Conservation (phyloP, 2,797 vertebrate species). For the Pangasius djambal region DNA sequence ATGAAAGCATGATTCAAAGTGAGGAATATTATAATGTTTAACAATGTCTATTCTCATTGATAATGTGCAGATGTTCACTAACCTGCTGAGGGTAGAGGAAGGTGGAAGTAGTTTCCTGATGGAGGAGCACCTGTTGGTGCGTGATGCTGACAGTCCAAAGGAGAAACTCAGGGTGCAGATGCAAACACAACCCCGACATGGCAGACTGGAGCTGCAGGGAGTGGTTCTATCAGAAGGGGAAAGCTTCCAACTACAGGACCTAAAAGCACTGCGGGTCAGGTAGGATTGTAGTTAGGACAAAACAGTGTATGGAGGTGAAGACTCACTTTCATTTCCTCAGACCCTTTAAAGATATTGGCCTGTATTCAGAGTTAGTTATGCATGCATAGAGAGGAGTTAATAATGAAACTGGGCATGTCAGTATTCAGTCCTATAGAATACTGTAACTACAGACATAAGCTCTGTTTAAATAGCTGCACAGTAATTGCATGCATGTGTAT, state of each 20-base stretch:
- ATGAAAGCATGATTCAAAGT: background rate
- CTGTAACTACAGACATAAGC: background rate
- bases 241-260: slow-evolving; percentile 69
- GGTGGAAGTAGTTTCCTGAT: slow-evolving; percentile 69
- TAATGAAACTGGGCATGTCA: background rate
- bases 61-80: slow-evolving; percentile 72
- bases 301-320: background rate
- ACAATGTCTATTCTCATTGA: background rate
- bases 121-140: slow-evolving; percentile 71
- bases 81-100: slow-evolving; percentile 76
- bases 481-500: background rate
- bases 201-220: slow-evolving; percentile 68
- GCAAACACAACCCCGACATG: slow-evolving; percentile 60
- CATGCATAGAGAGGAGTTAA: background rate
- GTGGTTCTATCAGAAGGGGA: slow-evolving; percentile 60
- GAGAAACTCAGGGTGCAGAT: slow-evolving; percentile 68
- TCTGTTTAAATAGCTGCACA: background rate
- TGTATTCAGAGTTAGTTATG: background rate
- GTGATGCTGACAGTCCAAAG: slow-evolving; percentile 68
- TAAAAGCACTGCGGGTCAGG: slow-evolving; percentile 70
- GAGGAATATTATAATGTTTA: background rate
- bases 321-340: background rate
- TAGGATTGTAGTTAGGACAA: slow-evolving; percentile 44
- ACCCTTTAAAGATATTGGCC: background rate
- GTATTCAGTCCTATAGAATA: background rate